Conservation (phyloP, 2,888 invertebrate species). For the Drosophila helvetica region DNA sequence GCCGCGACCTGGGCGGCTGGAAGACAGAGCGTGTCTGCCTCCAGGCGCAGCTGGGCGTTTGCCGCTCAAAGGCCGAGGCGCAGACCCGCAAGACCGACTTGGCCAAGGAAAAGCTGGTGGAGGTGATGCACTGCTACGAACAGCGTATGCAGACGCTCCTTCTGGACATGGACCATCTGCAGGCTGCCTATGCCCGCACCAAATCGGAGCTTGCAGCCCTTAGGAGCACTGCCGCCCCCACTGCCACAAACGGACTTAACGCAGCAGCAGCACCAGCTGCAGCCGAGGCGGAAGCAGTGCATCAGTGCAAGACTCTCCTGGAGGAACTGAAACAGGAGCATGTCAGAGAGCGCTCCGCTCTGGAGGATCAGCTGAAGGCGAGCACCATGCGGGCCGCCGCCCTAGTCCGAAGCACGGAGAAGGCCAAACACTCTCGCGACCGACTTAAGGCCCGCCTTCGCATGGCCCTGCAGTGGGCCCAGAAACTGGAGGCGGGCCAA, state of each 20-base stretch:
- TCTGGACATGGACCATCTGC: conserved; percentile 82
- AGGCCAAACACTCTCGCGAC: conserved; percentile 81
- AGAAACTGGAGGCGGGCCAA: conserved; percentile 81
- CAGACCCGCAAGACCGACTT: conserved; percentile 87
- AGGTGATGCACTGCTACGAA: conserved; percentile 90
- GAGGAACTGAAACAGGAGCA: conserved; percentile 91
- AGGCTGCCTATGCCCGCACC: conserved; percentile 82
- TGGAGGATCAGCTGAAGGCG: conserved; percentile 67
- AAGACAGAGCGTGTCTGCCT: conserved; percentile 82
- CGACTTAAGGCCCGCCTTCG: conserved; percentile 81
- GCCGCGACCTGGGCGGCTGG: conserved; percentile 84
- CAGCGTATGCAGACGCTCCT: conserved; percentile 86
- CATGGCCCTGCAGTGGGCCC: conserved; percentile 82
- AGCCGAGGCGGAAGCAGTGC: conserved; percentile 85
- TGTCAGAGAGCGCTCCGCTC: conserved; percentile 85
- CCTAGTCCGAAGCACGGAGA: conserved; percentile 74
- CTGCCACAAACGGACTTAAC: conserved; percentile 8
- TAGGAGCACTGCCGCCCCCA: conserved; percentile 56
- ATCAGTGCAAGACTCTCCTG: conserved; percentile 90
- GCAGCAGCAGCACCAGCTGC: conserved; percentile 24
- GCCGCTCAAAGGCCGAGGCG: conserved; percentile 82
- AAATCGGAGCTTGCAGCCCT: conserved; percentile 80
- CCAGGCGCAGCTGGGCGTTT: conserved; percentile 81
- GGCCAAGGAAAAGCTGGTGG: conserved; percentile 89
- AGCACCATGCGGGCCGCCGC: conserved; percentile 51